These are phyloP conservation scores for Cotesia typhae DNA, from an alignment of 1,140 invertebrate genomes.

Conservation along the genomic window DNA sequence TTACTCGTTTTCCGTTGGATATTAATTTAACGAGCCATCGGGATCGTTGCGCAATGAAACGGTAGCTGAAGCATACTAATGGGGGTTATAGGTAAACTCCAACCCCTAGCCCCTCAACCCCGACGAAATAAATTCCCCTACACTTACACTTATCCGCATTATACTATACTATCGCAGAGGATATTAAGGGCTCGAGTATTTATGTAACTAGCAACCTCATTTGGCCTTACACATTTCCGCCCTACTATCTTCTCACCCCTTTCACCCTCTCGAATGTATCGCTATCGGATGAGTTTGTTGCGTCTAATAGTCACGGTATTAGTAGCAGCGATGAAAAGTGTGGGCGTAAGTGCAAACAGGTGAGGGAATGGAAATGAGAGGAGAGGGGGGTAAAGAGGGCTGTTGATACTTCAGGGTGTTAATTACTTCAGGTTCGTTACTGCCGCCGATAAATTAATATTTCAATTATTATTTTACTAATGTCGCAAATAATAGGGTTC, in stretches of 20 bases:
- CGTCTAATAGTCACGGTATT: no score
- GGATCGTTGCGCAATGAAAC: not conserved
- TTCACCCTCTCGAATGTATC: not conserved
- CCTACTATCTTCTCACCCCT: not conserved
- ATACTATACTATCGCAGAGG: conserved; percentile 10
- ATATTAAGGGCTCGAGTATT: conserved; percentile 1
- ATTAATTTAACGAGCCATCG: conserved; percentile 22
- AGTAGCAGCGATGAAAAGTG: no score
- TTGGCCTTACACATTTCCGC: not conserved
- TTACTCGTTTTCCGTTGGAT: not conserved
- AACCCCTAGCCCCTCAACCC: not conserved
- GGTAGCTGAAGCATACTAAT: conserved; percentile 12
- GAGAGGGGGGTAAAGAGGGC: not conserved
- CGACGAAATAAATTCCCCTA: not conserved
- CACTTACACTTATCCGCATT: conserved; percentile 2
- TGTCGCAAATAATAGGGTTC: not conserved
- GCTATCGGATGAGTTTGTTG: not conserved
- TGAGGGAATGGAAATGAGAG: not conserved
- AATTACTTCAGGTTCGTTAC: conserved; percentile 16
- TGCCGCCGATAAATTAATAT: conserved; percentile 12
- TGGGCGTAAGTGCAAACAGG: no score
- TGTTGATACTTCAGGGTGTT: not conserved
- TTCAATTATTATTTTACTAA: conserved; percentile 21
- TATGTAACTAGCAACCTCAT: conserved; percentile 6
- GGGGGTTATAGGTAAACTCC: not conserved